Evolutionary conservation across 2,797 vertebrate species (phyloP).

Genomic region (Gymnopithys bicolor): DNA sequence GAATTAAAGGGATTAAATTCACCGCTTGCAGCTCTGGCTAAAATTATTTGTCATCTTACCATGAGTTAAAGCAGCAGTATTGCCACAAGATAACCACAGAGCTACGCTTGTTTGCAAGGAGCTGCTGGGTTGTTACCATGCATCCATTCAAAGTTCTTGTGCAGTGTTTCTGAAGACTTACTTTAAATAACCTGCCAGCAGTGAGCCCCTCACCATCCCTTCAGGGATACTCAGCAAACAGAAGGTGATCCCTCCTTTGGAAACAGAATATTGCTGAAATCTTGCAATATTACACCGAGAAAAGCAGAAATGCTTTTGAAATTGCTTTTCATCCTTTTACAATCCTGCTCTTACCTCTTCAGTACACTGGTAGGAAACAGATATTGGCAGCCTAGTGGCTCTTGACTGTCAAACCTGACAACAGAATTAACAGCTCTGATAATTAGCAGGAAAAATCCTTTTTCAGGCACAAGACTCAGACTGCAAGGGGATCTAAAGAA

Average conservation of each 20-base stretch:
- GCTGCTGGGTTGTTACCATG: background rate
- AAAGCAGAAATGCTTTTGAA: slow-evolving; percentile 39
- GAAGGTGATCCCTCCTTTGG: slow-evolving; percentile 23
- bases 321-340: slow-evolving; percentile 51
- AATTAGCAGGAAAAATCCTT: slow-evolving; percentile 31
- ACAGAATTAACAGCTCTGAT: slow-evolving; percentile 38
- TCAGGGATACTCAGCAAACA: background rate
- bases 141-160: background rate
- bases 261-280: slow-evolving; percentile 1
- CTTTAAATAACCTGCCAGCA: background rate
- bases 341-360: slow-evolving; percentile 35
- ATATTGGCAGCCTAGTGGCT: background rate
- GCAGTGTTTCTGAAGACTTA: background rate
- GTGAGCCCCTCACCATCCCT: background rate
- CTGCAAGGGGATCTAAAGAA: background rate
- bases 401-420: slow-evolving; percentile 10
- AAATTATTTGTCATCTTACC: background rate
- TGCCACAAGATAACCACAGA: background rate
- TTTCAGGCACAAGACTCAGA: background rate
- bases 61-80: background rate
- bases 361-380: background rate
- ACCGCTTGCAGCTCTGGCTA: background rate
- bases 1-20: background rate
- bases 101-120: background rate
- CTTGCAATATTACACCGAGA: background rate